Conservation (phyloP, 2,113 vertebrate genomes). For the Lepidothrix coronata region DNA sequence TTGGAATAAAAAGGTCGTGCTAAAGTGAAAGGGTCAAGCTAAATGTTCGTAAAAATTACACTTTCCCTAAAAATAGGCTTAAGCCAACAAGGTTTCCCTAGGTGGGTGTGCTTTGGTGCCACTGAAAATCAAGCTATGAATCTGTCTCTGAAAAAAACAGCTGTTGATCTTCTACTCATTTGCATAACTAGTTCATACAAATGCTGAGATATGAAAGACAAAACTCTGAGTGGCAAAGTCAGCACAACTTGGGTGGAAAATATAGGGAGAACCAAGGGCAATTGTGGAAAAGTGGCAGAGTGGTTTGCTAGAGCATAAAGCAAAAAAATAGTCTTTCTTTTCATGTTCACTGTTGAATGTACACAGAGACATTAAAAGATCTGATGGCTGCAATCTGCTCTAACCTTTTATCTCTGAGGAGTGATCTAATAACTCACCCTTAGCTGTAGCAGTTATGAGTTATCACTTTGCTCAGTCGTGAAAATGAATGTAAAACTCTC, state of each 20-base stretch:
- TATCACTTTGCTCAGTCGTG: slow-evolving; percentile 13
- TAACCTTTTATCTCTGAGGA: slow-evolving; percentile 65
- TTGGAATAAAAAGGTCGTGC: background rate
- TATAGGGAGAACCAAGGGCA: background rate
- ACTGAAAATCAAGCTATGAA: background rate
- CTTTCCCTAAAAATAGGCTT: background rate
- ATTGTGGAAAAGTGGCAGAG: background rate
- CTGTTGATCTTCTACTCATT: slow-evolving; percentile 30
- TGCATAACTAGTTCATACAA: slow-evolving; percentile 31
- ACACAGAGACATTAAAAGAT: slow-evolving; percentile 28
- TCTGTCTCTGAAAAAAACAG: background rate
- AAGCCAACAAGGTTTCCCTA: background rate
- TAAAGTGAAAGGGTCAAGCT: background rate
- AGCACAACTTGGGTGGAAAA: background rate
- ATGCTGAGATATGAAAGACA: background rate
- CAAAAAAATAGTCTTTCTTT: background rate
- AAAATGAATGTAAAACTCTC: slow-evolving; percentile 63
- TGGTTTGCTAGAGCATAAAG: background rate
- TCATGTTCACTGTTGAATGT: background rate
- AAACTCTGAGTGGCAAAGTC: background rate
- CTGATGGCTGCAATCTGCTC: slow-evolving; percentile 32
- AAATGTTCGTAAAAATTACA: background rate
- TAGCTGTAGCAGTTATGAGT: background rate
- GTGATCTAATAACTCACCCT: slow-evolving; percentile 56
- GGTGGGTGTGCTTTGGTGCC: background rate